Evolutionary conservation across 2,888 invertebrate genomes (phyloP).

Genomic region (Drosophila infuscata): DNA sequence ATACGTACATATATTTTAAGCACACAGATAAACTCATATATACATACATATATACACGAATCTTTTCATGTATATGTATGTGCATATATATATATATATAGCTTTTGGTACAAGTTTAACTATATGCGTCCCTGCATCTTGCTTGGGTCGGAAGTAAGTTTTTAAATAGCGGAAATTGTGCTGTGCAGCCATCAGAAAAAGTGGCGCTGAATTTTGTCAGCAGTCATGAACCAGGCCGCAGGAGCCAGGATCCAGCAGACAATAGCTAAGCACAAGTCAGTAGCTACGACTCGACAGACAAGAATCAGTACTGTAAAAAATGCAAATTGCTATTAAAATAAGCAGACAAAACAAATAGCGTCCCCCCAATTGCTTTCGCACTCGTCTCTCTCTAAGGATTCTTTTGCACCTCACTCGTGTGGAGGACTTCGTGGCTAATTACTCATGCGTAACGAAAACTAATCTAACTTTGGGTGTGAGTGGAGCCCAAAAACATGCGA

Average conservation of each 20-base stretch:
- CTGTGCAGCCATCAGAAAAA: slow-evolving; percentile 79
- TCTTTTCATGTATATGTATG: neutral
- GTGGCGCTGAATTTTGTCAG: slow-evolving; percentile 56
- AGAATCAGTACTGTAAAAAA: slow-evolving; percentile 27
- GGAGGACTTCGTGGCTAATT: slow-evolving; percentile 64
- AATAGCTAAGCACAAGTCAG: slow-evolving; percentile 26
- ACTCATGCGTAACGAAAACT: slow-evolving; percentile 76
- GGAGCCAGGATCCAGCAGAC: slow-evolving; percentile 8
- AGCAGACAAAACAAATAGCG: slow-evolving; percentile 23
- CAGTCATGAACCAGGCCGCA: slow-evolving; percentile 31
- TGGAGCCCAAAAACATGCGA: slow-evolving; percentile 14
- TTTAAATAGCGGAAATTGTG: slow-evolving; percentile 79
- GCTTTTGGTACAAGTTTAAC: slow-evolving; percentile 59
- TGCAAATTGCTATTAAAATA: slow-evolving; percentile 74
- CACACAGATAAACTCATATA: neutral
- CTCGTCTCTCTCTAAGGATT: neutral
- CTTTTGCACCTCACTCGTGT: neutral
- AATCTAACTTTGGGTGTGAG: slow-evolving; percentile 57
- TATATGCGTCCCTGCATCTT: slow-evolving; percentile 37
- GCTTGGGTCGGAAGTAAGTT: slow-evolving; percentile 67
- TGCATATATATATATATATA: slow-evolving; percentile 32
- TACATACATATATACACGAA: neutral
- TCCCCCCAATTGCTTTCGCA: neutral
- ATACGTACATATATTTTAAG: slow-evolving; percentile 11
- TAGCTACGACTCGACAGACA: slow-evolving; percentile 17